A percentile compares a stretch with the other conserved stretches of the same genome.
These are phyloP conservation scores for Chromobotia macracanthus DNA, from an alignment of 2,797 vertebrate genomes.

Conservation along the genomic window DNA sequence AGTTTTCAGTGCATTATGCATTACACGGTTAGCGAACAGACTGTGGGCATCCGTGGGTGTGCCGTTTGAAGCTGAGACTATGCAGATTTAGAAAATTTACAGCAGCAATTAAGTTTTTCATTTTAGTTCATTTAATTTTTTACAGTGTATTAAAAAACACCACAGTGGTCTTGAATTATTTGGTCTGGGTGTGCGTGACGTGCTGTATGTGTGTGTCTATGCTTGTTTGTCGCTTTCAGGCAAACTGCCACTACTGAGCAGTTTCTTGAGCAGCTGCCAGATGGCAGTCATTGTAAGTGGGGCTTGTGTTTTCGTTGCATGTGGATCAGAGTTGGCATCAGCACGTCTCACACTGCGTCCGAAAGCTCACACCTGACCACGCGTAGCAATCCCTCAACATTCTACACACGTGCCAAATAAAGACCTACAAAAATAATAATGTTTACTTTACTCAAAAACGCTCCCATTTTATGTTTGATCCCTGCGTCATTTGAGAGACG, in stretches of 20 bases:
- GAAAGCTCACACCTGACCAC: constrained; percentile 41
- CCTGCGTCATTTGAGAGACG: constrained; percentile 19
- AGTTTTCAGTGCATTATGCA: background rate
- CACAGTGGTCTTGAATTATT: constrained; percentile 1
- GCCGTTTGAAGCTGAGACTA: background rate
- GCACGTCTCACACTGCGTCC: constrained; percentile 43
- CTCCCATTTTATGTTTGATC: too few relatives aligned
- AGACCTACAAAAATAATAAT: background rate
- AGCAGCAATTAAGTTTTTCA: background rate
- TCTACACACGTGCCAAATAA: background rate
- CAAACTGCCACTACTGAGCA: constrained; percentile 53
- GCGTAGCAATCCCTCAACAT: constrained; percentile 20
- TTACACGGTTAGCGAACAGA: background rate
- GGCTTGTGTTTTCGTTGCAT: constrained; percentile 57
- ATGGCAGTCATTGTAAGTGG: constrained; percentile 55
- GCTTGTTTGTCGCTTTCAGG: constrained; percentile 39
- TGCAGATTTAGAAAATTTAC: background rate
- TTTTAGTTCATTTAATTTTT: background rate
- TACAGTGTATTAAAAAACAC: background rate
- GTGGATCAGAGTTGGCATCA: constrained; percentile 39
- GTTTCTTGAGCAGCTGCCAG: constrained; percentile 60
- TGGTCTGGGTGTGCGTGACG: background rate
- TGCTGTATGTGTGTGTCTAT: background rate
- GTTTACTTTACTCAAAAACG: constrained; percentile 18
- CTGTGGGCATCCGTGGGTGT: background rate